Evolutionary conservation across 2,797 vertebrate genomes (phyloP).

Genomic region (Scomberomorus guttatus): DNA sequence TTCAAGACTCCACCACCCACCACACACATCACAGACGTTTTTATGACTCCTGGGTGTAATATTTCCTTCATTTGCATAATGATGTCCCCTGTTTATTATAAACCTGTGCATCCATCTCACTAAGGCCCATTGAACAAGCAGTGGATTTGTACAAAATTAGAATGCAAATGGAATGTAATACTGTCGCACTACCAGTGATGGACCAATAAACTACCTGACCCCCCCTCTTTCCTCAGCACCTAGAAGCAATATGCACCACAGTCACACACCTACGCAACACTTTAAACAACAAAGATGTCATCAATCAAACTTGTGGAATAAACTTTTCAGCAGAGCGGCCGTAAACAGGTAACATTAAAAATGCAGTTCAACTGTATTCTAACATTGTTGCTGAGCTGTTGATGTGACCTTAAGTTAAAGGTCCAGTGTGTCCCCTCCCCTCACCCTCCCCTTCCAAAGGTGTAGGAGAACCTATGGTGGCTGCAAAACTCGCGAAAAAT

Average conservation of each 20-base stretch:
- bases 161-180: constrained; percentile 81
- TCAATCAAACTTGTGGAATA: constrained; percentile 58
- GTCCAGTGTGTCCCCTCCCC: no score
- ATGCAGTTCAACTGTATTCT: constrained; percentile 23
- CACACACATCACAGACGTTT: constrained; percentile 64
- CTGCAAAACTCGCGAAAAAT: no score
- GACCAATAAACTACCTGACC: constrained; percentile 71
- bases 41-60: constrained; percentile 75
- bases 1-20: constrained; percentile 53
- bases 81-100: constrained; percentile 79
- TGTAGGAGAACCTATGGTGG: no score
- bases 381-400: constrained; percentile 22
- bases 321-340: constrained; percentile 46
- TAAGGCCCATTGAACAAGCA: constrained; percentile 80
- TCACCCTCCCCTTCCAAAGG: no score
- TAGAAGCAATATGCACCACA: constrained; percentile 48
- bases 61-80: constrained; percentile 81
- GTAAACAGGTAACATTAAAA: constrained; percentile 46
- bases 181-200: constrained; percentile 62
- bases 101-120: constrained; percentile 81
- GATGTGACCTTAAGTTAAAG: constrained; percentile 27
- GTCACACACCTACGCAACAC: constrained; percentile 45
- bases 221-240: constrained; percentile 3
- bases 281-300: constrained; percentile 44
- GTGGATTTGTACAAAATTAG: constrained; percentile 81